These are phyloP conservation scores for Drosophila fuyamai DNA, from an alignment of 1,140 invertebrate species.

Conservation along the genomic window DNA sequence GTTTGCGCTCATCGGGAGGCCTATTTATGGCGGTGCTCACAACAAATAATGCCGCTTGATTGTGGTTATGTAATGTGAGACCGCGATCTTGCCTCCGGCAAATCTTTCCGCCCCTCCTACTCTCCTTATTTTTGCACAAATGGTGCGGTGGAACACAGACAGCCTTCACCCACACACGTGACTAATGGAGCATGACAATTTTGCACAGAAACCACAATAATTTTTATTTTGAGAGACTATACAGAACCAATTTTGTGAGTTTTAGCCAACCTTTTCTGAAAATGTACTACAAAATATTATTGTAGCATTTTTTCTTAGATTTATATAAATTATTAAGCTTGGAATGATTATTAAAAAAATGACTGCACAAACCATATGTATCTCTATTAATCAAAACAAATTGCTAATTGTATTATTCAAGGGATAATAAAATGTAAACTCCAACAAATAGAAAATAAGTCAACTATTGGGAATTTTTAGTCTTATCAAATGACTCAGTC, in stretches of 20 bases:
- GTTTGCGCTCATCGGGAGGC: slow-evolving; percentile 49
- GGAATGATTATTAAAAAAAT: no score
- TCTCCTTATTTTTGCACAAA: not conserved
- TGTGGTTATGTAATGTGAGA: slow-evolving; percentile 57
- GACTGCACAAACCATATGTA: no score
- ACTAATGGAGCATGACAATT: slow-evolving; percentile 63
- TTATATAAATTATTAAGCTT: no score
- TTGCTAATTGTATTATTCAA: no score
- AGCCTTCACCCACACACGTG: slow-evolving; percentile 76
- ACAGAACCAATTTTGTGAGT: not conserved
- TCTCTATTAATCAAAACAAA: no score
- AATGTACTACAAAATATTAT: no score
- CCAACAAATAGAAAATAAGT: no score
- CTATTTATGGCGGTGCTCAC: slow-evolving; percentile 59
- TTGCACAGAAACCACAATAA: slow-evolving; percentile 27
- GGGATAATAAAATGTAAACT: no score
- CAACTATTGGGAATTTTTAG: no score
- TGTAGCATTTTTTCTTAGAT: no score
- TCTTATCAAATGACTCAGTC: no score
- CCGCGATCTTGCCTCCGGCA: slow-evolving; percentile 41
- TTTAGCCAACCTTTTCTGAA: no score
- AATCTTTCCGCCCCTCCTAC: slow-evolving; percentile 4
- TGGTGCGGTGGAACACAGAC: slow-evolving; percentile 53
- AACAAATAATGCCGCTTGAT: slow-evolving; percentile 39
- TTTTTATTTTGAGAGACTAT: slow-evolving; percentile 4